Evolutionary conservation across 1,140 invertebrate species (phyloP).

Genomic region (Zaprionus africanus): DNA sequence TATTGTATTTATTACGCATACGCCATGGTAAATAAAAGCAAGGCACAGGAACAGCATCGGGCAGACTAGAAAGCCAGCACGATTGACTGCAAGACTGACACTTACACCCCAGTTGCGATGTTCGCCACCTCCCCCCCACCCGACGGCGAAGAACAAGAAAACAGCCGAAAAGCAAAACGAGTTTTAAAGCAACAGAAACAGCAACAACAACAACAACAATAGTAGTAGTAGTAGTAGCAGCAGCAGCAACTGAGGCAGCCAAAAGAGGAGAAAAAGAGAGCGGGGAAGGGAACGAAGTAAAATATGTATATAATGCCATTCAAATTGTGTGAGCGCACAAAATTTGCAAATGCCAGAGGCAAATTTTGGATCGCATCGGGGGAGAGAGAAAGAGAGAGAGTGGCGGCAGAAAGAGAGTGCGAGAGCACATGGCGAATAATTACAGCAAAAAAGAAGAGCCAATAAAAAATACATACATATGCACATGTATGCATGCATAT

Average conservation of each 20-base stretch:
- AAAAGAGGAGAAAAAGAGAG: slow-evolving; percentile 11
- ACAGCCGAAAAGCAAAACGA: slow-evolving; percentile 44
- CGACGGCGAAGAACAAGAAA: neutral
- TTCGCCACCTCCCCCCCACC: neutral
- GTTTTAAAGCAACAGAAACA: slow-evolving; percentile 40
- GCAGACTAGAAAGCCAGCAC: neutral
- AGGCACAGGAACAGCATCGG: neutral
- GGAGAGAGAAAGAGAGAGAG: neutral
- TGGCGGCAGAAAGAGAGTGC: neutral
- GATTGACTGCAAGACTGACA: slow-evolving; percentile 9
- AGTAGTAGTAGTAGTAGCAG: neutral
- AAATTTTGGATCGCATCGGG: slow-evolving; percentile 6
- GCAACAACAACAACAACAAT: slow-evolving; percentile 6
- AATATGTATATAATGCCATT: slow-evolving; percentile 26
- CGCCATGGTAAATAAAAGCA: slow-evolving; percentile 36
- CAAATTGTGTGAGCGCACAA: slow-evolving; percentile 37
- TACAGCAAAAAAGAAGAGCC: slow-evolving; percentile 8
- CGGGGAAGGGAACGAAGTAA: slow-evolving; percentile 5
- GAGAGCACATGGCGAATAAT: slow-evolving; percentile 32
- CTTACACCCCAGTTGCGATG: slow-evolving; percentile 15
- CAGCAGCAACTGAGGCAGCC: slow-evolving; percentile 29
- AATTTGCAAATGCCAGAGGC: slow-evolving; percentile 15
- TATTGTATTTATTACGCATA: slow-evolving; percentile 44
- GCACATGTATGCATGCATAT: neutral
- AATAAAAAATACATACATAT: neutral